phyloP scores from a whole-genome alignment of 2,113 vertebrate species.

The Myxocyprinus asiaticus region DNA sequence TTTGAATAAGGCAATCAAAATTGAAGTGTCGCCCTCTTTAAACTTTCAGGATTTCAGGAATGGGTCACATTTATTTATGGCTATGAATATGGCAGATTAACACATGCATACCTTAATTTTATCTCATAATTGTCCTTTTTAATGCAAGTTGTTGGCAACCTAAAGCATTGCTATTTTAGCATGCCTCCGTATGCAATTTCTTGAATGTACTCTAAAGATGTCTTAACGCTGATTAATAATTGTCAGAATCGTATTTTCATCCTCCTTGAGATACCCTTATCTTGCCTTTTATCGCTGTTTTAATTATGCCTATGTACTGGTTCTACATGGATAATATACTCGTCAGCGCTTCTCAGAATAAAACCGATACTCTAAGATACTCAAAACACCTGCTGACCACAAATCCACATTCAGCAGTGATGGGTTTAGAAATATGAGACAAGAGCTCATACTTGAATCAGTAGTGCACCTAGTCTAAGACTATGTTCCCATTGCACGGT shows the following conservation, averaged over 20 bases:
- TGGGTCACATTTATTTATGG: conserved; percentile 22
- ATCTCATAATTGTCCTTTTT: conserved; percentile 18
- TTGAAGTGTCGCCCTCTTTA: conserved; percentile 14
- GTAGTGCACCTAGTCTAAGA: background rate
- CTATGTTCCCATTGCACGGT: background rate
- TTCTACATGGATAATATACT: background rate
- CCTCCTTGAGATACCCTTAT: background rate
- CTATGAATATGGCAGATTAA: conserved; percentile 30
- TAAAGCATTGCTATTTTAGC: background rate
- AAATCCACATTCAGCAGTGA: background rate
- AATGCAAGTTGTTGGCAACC: background rate
- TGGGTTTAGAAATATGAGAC: background rate
- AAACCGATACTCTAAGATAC: background rate
- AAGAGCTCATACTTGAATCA: background rate
- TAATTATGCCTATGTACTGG: no score
- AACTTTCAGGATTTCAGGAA: conserved; percentile 13
- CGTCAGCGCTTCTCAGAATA: background rate
- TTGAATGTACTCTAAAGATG: background rate
- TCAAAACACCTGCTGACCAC: conserved; percentile 7
- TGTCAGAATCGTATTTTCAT: background rate
- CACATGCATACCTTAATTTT: background rate
- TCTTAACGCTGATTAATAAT: background rate
- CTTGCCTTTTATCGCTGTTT: background rate
- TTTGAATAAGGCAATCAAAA: conserved; percentile 37
- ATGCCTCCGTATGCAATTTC: background rate